These are phyloP conservation scores for Oncopodura yosiiana DNA, from an alignment of 1,140 invertebrate genomes.

Conservation along the genomic window DNA sequence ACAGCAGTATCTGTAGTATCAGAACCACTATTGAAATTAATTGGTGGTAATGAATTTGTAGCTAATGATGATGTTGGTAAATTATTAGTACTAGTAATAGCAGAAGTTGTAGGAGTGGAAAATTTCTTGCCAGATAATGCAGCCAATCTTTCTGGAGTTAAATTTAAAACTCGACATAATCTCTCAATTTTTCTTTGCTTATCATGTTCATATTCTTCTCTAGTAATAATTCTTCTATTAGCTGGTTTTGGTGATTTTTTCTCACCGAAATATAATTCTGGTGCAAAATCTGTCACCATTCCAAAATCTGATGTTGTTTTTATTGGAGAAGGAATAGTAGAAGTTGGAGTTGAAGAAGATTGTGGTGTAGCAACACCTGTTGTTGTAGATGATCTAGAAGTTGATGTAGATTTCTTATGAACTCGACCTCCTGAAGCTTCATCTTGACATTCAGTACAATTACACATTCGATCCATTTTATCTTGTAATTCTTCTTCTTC, in stretches of 20 bases:
- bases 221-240: slow-evolving; percentile 1
- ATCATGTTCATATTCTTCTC: slow-evolving; percentile 9
- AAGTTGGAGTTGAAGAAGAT: neutral
- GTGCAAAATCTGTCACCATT: neutral
- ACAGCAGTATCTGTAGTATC: too few species aligned
- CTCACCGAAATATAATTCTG: neutral
- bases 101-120: too few species aligned
- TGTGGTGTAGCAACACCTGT: neutral
- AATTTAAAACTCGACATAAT: slow-evolving; percentile 3
- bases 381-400: neutral
- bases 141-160: neutral
- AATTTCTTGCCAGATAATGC: neutral
- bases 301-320: neutral
- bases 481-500: slow-evolving; percentile 23
- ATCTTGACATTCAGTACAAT: slow-evolving; percentile 31
- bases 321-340: neutral
- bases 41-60: too few species aligned
- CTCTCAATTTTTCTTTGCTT: slow-evolving; percentile 6
- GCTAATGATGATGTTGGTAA: too few species aligned
- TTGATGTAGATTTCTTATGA: neutral
- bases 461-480: slow-evolving; percentile 22
- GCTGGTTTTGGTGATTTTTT: neutral
- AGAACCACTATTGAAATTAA: too few species aligned
- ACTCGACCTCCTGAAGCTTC: slow-evolving; percentile 24
- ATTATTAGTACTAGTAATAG: too few species aligned